Base-by-base conservation (phyloP, 2,888 invertebrate species). In the Drosophila fungiperda region DNA sequence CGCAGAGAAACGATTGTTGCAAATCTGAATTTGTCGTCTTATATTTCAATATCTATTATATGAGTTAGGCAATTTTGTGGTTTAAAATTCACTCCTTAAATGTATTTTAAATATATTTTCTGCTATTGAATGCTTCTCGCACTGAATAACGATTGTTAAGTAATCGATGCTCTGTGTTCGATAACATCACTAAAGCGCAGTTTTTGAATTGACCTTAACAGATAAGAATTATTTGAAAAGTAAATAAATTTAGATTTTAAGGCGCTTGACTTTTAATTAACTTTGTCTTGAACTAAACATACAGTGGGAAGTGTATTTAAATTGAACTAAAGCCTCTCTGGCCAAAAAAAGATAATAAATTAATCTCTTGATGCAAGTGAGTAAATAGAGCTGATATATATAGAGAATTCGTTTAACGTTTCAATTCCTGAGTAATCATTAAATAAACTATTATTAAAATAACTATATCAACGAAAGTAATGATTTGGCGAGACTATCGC, bases 1-100 rank as follows among this genome's bases (percentile, higher is more conserved):
- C 55, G 54, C 54, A 50, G 11, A 36, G 11, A 63, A 36, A 42
- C 68, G 73, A 74, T 74, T 63, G 58, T 55, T 74, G 33, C 29
- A 50, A 40, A 11, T 42, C 15, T 58, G 15, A 12, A 58, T 29
- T 32, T 32, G 15, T 20, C 4, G 58, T 33, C 8, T 38, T n/a
- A 12, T 42, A 23, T 32, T 17, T 8, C 2, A 32, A 20, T 26
- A 8, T 33, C 26, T 12, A n/a, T 17, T 15, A 55, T 5, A 33
- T n/a, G 1, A 32, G 11, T 3, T 36, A 11, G 4, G 9, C 4
- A 32, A 15, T 17, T 6, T 5, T 0, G 3, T 2, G 2, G 3
- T 0, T 17, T 9, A 26, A 3, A 35, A 3, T 26, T 4, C 2
- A 45, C 35, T n/a, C 15, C 15, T 17, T 11, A 3, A 3, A 20